These are phyloP conservation scores for Drosophila malerkotliana DNA, from an alignment of 1,140 invertebrate genomes.

Conservation along the genomic window DNA sequence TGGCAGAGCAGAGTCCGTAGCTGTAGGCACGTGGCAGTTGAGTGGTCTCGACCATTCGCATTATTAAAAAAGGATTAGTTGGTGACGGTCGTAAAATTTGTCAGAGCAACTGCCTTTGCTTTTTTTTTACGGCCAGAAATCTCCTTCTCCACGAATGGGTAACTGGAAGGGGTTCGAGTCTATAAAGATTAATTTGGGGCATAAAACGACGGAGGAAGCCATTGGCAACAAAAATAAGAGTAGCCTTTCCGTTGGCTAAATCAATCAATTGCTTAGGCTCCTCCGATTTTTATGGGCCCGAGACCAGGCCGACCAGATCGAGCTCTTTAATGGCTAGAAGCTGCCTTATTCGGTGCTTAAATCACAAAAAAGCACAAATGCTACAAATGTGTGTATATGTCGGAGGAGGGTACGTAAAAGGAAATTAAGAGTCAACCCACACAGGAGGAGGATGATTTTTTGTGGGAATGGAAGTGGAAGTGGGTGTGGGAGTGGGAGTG, in stretches of 20 bases:
- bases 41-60: constrained; percentile 28
- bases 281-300: constrained; percentile 29
- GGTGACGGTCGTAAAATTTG: constrained; percentile 55
- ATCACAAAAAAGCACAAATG: constrained; percentile 15
- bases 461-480: background rate
- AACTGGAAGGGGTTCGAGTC: background rate
- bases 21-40: constrained; percentile 41
- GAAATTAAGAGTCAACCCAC: constrained; percentile 61
- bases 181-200: constrained; percentile 47
- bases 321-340: constrained; percentile 41
- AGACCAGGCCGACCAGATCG: background rate
- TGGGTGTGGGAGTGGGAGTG: constrained; percentile 10
- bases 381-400: background rate
- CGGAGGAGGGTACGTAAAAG: constrained; percentile 1
- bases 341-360: constrained; percentile 33
- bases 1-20: background rate
- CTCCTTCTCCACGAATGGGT: background rate
- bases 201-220: constrained; percentile 26
- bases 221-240: constrained; percentile 20
- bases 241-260: constrained; percentile 25
- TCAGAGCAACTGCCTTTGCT: constrained; percentile 12
- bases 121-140: constrained; percentile 39
- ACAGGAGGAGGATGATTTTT: constrained; percentile 18
- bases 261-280: constrained; percentile 44
- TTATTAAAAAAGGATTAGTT: constrained; percentile 65